Percentiles rank a stretch among this genome's conserved stretches.
phyloP scores from a whole-genome alignment of 2,113 vertebrate species.

The Petaurus breviceps region DNA sequence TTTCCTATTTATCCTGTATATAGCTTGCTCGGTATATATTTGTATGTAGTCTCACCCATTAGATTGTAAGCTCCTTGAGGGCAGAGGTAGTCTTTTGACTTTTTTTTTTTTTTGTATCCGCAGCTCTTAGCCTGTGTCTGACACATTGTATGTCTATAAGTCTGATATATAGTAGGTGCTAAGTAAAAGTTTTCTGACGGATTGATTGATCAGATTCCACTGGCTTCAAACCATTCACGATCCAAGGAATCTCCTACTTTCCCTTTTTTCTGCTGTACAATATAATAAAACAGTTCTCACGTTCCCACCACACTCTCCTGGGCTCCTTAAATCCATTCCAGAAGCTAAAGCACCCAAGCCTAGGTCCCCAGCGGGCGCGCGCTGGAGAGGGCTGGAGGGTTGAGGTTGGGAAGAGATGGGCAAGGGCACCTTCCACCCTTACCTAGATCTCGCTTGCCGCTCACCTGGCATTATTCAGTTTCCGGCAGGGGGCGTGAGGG shows the following conservation, averaged over 20 bases:
- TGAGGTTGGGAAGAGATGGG: too few species aligned
- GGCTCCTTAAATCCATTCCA: neutral
- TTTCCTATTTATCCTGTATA: neutral
- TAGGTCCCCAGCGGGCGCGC: accelerated
- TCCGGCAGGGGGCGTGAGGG: conserved; percentile 60
- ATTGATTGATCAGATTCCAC: neutral
- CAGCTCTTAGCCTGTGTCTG: neutral
- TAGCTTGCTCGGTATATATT: too few species aligned
- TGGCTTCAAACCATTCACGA: neutral
- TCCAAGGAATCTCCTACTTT: neutral
- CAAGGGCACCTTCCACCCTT: neutral
- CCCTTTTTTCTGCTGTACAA: neutral
- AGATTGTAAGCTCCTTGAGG: neutral
- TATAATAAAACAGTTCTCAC: neutral
- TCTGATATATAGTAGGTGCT: neutral
- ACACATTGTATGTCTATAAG: too few species aligned
- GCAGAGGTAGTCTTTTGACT: neutral
- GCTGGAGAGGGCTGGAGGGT: accelerated
- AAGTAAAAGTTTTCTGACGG: neutral
- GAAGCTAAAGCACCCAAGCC: neutral
- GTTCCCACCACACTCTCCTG: accelerated
- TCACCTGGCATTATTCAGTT: neutral
- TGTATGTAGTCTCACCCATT: neutral
- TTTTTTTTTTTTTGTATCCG: neutral
- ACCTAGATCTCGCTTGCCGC: neutral